Evolutionary conservation across 2,797 vertebrate genomes (phyloP).

Genomic region (Clarias platycephalus): DNA sequence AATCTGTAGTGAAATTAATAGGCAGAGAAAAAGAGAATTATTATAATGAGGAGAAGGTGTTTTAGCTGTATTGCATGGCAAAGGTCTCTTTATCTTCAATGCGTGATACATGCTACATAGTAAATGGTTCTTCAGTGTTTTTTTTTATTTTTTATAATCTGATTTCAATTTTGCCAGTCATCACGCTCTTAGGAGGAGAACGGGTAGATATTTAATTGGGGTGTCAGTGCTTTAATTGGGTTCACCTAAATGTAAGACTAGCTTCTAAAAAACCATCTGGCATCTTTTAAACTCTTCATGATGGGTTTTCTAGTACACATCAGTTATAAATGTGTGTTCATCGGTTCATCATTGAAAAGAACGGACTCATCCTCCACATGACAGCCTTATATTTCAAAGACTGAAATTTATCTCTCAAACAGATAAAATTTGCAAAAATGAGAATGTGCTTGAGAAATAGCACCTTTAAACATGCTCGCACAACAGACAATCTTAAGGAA

Average conservation of each 20-base stretch:
- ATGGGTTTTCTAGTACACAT: conserved; percentile 70
- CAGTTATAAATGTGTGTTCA: conserved; percentile 72
- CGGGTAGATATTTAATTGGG: conserved; percentile 76
- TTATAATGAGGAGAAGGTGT: conserved; percentile 69
- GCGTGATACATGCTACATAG: conserved; percentile 70
- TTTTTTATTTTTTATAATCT: conserved; percentile 71
- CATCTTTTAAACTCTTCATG: conserved; percentile 70
- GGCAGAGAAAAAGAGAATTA: conserved; percentile 72
- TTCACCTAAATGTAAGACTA: conserved; percentile 80
- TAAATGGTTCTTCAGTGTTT: conserved; percentile 70
- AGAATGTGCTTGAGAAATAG: conserved; percentile 64
- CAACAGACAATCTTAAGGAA: conserved; percentile 37
- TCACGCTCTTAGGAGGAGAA: conserved; percentile 71
- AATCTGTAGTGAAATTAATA: conserved; percentile 83
- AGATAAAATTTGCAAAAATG: conserved; percentile 52
- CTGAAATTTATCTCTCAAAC: conserved; percentile 61
- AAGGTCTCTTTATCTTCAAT: conserved; percentile 72
- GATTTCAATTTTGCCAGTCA: conserved; percentile 81
- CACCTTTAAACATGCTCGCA: conserved; percentile 52
- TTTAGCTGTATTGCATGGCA: conserved; percentile 70
- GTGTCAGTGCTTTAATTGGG: conserved; percentile 79
- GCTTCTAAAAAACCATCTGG: conserved; percentile 71
- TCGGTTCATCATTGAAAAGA: conserved; percentile 50
- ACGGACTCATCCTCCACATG: conserved; percentile 12
- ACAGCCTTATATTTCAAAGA: conserved; percentile 70